Evolutionary conservation across 2,888 invertebrate species (phyloP), one percentile per base, ranked within the genome.

Genomic region (Phengaris alcon): DNA sequence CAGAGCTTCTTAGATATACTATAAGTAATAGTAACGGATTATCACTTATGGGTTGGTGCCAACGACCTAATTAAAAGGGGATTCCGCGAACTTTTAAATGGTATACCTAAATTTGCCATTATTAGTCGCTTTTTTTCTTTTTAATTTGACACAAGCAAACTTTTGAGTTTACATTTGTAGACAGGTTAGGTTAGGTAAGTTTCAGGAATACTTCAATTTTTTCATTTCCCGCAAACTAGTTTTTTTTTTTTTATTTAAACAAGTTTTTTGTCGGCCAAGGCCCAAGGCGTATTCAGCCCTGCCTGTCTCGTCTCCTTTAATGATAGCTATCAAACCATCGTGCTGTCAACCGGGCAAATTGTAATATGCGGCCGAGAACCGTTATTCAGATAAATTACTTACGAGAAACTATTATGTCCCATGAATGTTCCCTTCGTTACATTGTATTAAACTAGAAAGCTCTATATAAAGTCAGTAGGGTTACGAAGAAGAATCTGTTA

Each of bases 261-360:
- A 12, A 44, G 35, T 64, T 64, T 52, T 35, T n/a, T 74, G 64
- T 59, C 74, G 74, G 55, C 69, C 46, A 69, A 55, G 54, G 69
- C 55, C 69, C 46, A 69, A 55, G 54, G 69, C 55, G n/a, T 13
- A 74, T 68, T 55, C 77, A 77, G 70, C 77, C 78, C 76, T 79
- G 59, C 73, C 48, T 68, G 35, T 55, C 74, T 64, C 68, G 73
- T 79, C 78, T 87, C 84, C 84, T 81, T 79, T 89, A 89, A 91
- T 90, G 89, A 89, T 87, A 87, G 88, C 88, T 88, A 90, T 90
- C 87, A 86, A 81, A 81, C 82, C 80, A 80, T 83, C 84, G 78
- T 75, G 78, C 80, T 81, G 86, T 87, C 88, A 86, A 84, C 83
- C 83, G 80, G 82, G 87, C 85, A 89, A 88, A 88, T 88, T 88